These are phyloP conservation scores for Standfussiana lucernea DNA, from an alignment of 2,888 invertebrate genomes.

Conservation along the genomic window DNA sequence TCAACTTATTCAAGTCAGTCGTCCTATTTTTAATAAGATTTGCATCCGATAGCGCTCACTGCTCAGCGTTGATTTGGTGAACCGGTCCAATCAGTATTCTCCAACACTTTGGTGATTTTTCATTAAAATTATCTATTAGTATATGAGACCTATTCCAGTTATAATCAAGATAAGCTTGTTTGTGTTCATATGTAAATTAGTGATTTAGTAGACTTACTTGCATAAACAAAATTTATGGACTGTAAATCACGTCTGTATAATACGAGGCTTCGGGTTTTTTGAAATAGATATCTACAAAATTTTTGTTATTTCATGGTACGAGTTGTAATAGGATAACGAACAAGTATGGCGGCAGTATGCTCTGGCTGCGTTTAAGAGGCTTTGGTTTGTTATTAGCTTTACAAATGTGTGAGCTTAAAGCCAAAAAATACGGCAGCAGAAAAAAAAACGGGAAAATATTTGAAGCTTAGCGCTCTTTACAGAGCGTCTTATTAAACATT, in stretches of 20 bases:
- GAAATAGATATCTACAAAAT: constrained; percentile 19
- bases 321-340: constrained; percentile 55
- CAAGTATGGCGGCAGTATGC: constrained; percentile 37
- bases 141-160: constrained; percentile 31
- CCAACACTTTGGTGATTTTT: constrained; percentile 34
- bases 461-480: constrained; percentile 70
- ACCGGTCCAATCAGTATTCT: constrained; percentile 50
- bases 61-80: constrained; percentile 31
- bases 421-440: constrained; percentile 68
- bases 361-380: constrained; percentile 58
- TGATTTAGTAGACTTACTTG: constrained; percentile 46
- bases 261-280: constrained; percentile 24
- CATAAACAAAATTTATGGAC: constrained; percentile 49
- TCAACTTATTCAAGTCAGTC: constrained; percentile 47
- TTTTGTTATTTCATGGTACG: constrained; percentile 43
- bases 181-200: constrained; percentile 52
- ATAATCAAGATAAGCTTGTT: constrained; percentile 51
- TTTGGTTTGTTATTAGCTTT: constrained; percentile 69
- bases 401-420: constrained; percentile 76
- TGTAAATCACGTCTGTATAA: constrained; percentile 49
- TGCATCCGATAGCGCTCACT: constrained; percentile 40
- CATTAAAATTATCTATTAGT: constrained; percentile 26
- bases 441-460: constrained; percentile 72
- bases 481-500: constrained; percentile 75
- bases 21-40: constrained; percentile 51